Evolutionary conservation across 2,888 invertebrate genomes (phyloP).

Genomic region (Scaptomyza reducta): DNA sequence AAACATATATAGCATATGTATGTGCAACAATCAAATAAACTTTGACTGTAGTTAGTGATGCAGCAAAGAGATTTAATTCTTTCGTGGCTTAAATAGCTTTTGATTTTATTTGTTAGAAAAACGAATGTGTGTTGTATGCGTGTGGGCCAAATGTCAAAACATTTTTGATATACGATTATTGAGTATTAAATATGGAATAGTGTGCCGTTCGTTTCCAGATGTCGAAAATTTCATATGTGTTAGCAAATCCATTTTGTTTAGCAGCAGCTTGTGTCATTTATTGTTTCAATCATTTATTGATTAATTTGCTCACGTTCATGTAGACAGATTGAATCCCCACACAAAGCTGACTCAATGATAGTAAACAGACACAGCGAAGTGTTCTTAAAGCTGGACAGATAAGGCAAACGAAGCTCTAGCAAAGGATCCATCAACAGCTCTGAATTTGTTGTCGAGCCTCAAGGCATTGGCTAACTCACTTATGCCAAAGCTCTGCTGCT

Average conservation of each 20-base stretch:
- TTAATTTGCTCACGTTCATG: slow-evolving; percentile 53
- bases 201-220: slow-evolving; percentile 42
- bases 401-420: not conserved
- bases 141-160: slow-evolving; percentile 44
- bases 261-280: slow-evolving; percentile 65
- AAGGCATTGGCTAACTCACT: slow-evolving; percentile 34
- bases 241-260: slow-evolving; percentile 56
- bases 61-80: too few species aligned
- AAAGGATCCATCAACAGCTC: slow-evolving; percentile 12
- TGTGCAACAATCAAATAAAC: too few species aligned
- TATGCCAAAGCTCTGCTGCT: slow-evolving; percentile 10
- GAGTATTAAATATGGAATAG: slow-evolving; percentile 51
- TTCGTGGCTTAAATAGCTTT: too few species aligned
- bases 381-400: not conserved
- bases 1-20: too few species aligned
- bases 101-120: too few species aligned
- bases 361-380: slow-evolving; percentile 9
- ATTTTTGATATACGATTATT: slow-evolving; percentile 52
- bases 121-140: slow-evolving; percentile 11
- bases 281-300: slow-evolving; percentile 71
- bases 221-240: slow-evolving; percentile 66
- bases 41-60: too few species aligned
- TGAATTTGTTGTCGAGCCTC: slow-evolving; percentile 12
- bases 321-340: slow-evolving; percentile 43
- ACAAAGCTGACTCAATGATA: slow-evolving; percentile 13